A percentile compares a stretch with the other conserved stretches of the same genome.
phyloP scores from a whole-genome alignment of 2,113 vertebrate species.

The Varanus salvator region DNA sequence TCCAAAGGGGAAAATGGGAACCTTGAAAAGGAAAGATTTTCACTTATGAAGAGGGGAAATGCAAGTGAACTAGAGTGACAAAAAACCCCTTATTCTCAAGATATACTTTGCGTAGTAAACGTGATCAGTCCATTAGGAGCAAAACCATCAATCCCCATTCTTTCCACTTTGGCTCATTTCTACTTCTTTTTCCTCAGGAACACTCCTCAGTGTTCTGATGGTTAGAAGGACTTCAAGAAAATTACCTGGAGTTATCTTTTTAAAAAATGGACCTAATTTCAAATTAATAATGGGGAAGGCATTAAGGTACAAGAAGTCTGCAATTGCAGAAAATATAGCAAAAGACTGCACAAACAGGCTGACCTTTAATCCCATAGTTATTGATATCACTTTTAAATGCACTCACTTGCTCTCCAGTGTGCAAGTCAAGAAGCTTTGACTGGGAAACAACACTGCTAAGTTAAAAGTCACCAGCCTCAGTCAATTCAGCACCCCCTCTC shows the following conservation, averaged over 20 bases:
- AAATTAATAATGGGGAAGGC: slow-evolving; percentile 1
- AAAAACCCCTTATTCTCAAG: neutral
- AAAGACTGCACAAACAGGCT: neutral
- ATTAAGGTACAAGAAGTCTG: neutral
- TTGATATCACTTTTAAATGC: slow-evolving; percentile 13
- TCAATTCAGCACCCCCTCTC: slow-evolving; percentile 27
- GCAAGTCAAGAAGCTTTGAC: slow-evolving; percentile 5
- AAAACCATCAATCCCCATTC: neutral
- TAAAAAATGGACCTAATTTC: neutral
- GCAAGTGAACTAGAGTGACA: neutral
- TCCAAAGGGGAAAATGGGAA: neutral
- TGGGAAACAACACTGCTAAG: slow-evolving; percentile 17
- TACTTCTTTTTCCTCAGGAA: slow-evolving; percentile 9
- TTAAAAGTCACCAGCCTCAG: neutral
- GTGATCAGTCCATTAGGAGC: no score
- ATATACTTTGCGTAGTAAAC: neutral
- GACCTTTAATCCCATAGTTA: neutral
- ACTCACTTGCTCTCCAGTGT: neutral
- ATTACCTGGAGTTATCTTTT: neutral
- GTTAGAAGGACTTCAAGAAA: slow-evolving; percentile 36
- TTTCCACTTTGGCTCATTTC: neutral
- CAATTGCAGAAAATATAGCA: slow-evolving; percentile 31
- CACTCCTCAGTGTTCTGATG: neutral
- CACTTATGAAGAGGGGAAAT: neutral
- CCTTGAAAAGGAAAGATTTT: neutral